Conservation (phyloP, 2,113 vertebrate genomes). For the Edolisoma coerulescens region DNA sequence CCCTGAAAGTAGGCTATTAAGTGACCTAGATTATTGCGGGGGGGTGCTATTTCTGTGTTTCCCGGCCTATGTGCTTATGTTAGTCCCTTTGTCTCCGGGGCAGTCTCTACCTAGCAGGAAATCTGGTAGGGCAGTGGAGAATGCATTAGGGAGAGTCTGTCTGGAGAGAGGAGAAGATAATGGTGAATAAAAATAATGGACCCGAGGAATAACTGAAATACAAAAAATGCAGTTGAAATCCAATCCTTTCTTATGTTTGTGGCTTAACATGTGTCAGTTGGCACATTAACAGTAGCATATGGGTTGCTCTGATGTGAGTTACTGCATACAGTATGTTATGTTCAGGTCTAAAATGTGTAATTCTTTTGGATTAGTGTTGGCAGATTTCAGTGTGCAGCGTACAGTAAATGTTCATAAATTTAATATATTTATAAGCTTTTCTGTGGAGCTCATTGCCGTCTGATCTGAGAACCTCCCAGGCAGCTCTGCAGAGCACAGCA, state of each 20-base stretch:
- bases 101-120: constrained; percentile 37
- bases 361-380: constrained; percentile 74
- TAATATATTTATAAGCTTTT: constrained; percentile 67
- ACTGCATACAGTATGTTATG: constrained; percentile 72
- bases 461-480: constrained; percentile 22
- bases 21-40: constrained; percentile 53
- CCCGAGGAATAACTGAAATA: constrained; percentile 44
- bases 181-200: constrained; percentile 50
- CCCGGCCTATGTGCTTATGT: background rate
- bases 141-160: background rate
- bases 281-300: constrained; percentile 74
- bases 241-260: constrained; percentile 69
- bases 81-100: constrained; percentile 14
- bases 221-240: constrained; percentile 59
- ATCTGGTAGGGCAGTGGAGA: constrained; percentile 19
- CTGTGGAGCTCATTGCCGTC: background rate
- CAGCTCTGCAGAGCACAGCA: background rate
- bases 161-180: constrained; percentile 14
- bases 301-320: constrained; percentile 74
- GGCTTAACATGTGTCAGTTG: constrained; percentile 75
- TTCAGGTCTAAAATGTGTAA: constrained; percentile 73
- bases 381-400: constrained; percentile 65
- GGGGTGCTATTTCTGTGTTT: constrained; percentile 37
- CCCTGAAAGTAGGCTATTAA: constrained; percentile 64
- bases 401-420: constrained; percentile 70